A percentile compares a stretch with the other conserved stretches of the same genome.
These are phyloP conservation scores for Cynodonichthys magdalenae DNA, from an alignment of 2,797 vertebrate genomes.

Conservation along the genomic window DNA sequence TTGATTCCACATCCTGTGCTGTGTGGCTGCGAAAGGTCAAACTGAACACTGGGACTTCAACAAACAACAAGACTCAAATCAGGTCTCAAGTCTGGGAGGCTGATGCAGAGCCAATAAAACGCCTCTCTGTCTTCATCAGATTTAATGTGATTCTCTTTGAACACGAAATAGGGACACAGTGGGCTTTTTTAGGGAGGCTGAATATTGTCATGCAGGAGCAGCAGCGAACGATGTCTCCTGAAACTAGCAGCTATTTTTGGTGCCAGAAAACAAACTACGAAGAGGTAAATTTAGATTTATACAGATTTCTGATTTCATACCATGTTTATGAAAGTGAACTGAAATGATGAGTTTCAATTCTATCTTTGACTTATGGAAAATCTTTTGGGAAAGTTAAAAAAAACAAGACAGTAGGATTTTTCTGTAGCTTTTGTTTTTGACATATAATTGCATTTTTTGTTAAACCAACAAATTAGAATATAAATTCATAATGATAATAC, in stretches of 20 bases:
- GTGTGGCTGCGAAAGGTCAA: constrained; percentile 13
- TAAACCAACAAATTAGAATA: too few relatives aligned
- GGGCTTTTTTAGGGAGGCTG: constrained; percentile 41
- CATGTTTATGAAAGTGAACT: background rate
- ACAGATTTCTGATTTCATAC: constrained; percentile 6
- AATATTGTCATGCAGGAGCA: constrained; percentile 63
- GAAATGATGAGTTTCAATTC: background rate
- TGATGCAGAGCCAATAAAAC: constrained; percentile 52
- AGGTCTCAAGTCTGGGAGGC: constrained; percentile 31
- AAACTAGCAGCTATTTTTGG: constrained; percentile 17
- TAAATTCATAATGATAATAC: too few relatives aligned
- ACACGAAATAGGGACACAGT: constrained; percentile 47
- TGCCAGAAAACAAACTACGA: constrained; percentile 7
- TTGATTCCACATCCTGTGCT: background rate
- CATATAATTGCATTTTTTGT: too few relatives aligned
- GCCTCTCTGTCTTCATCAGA: constrained; percentile 51
- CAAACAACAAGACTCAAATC: constrained; percentile 33
- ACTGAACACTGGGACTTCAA: constrained; percentile 25
- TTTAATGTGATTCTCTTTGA: constrained; percentile 79
- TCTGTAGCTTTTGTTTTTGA: too few relatives aligned
- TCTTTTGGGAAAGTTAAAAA: background rate
- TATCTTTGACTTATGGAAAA: background rate
- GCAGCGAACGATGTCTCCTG: constrained; percentile 38
- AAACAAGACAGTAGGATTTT: background rate
- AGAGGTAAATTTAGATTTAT: constrained; percentile 15